Base-by-base conservation (phyloP, 1,140 invertebrate species). In the Rhagoletis zephyria region DNA sequence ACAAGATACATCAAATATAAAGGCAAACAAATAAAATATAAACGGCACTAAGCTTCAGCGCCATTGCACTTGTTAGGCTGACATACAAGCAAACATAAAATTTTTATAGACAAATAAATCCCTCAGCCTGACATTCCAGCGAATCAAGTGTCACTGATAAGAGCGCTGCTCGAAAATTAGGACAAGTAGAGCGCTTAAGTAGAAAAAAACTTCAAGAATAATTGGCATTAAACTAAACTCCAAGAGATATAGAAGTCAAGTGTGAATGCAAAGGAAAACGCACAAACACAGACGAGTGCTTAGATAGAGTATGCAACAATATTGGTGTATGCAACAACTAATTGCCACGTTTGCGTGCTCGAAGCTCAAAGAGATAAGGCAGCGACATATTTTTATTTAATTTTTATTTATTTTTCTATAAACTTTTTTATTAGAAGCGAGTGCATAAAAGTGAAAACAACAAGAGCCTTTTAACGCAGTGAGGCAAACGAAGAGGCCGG, bases 81-180 rank as follows among this genome's bases (percentile, higher is more conserved):
- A 19, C 48, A 81, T 9, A 81, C 74, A 81, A 81, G 19, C 74
- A 19, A 56, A 10, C 40, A 67, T 10, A 81, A 30, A 7, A 56
- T 56, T 56, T 51, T 56, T 81, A 81, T 81, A 81, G 16, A 56
- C 74, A 56, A 40, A 77, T 81, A 81, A 81, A 81, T 81, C 74
- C 74, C 48, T 81, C 74, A 81, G 74, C 48, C 48, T 81, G 74
- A 81, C 74, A 81, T 81, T 81, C 74, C 74, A 81, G 19, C 74
- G 56, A 81, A 81, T 81, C 74, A 81, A 81, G 74, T 81, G 74
- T 81, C 48, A 56, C 74, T 81, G 74, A 81, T 81, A 81, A 81
- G 74, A 81, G 12, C 48, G 74, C 30, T 5, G 30, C 64, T 67
- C n/a, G 6, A 19, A 81, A 81, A 81, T 81, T 81, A 51, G 74